A percentile compares a stretch with the other conserved stretches of the same genome.
phyloP scores from a whole-genome alignment of 2,113 vertebrate genomes.

The Chloroceryle aenea region DNA sequence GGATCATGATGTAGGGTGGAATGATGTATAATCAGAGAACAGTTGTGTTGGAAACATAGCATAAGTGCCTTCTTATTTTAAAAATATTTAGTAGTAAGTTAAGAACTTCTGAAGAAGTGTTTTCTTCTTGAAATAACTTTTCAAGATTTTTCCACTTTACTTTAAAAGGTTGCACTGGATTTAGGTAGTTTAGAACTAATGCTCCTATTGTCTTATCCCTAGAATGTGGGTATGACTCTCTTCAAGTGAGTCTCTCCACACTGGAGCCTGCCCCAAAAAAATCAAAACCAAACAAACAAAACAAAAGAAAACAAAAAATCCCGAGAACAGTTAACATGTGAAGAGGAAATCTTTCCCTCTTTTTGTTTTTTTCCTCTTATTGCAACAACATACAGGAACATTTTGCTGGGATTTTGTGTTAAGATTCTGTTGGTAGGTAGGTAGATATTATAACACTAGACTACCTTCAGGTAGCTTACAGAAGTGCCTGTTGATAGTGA shows the following conservation, averaged over 20 bases:
- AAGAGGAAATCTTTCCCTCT: background rate
- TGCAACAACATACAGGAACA: background rate
- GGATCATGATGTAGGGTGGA: background rate
- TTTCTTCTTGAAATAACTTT: too few species aligned
- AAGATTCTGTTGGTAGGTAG: background rate
- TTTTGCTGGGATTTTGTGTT: background rate
- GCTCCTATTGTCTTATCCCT: background rate
- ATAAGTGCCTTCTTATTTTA: background rate
- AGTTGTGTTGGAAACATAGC: rapidly evolving
- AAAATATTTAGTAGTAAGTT: background rate
- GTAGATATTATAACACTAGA: background rate
- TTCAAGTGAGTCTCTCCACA: background rate
- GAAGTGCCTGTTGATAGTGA: slow-evolving; percentile 8
- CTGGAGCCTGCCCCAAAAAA: background rate
- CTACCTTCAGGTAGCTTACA: background rate
- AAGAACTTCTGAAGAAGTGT: background rate
- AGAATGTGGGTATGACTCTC: background rate
- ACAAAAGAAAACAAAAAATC: background rate
- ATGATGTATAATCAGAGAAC: background rate
- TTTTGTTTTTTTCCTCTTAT: background rate
- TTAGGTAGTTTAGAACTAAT: background rate
- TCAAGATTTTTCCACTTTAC: background rate
- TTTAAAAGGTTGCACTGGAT: background rate
- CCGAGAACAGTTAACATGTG: background rate
- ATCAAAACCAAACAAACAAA: background rate